Conservation (phyloP, 2,888 invertebrate species). For the Actias luna region DNA sequence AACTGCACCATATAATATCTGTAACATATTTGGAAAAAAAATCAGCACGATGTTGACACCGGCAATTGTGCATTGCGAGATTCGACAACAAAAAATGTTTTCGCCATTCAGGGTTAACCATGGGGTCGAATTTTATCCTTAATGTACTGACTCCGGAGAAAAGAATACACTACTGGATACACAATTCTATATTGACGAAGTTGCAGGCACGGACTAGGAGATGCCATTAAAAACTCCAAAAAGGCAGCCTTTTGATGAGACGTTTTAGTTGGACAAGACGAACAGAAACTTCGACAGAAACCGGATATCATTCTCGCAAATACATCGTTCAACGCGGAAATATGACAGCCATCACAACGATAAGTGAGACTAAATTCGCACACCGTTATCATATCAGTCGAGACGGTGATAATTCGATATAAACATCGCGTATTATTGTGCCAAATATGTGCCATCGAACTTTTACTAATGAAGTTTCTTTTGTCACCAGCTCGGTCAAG, state of each 20-base stretch:
- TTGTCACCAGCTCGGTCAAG: background rate
- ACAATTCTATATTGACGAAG: no score
- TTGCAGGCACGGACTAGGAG: no score
- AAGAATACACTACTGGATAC: no score
- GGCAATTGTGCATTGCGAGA: no score
- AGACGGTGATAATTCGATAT: constrained; percentile 11
- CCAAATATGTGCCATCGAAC: constrained; percentile 31
- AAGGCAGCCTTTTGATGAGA: background rate
- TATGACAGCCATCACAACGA: background rate
- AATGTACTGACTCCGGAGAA: no score
- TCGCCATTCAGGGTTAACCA: no score
- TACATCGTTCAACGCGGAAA: background rate
- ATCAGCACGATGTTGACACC: no score
- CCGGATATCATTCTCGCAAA: background rate
- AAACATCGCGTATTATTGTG: constrained; percentile 25
- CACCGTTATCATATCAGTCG: background rate
- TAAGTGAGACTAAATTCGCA: background rate
- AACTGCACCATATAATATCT: no score
- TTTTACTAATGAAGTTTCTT: background rate
- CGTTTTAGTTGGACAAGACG: background rate
- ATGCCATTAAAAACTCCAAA: no score
- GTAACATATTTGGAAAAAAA: no score
- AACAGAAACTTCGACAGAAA: background rate
- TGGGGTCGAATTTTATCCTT: no score
- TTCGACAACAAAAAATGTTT: no score